Evolutionary conservation across 2,113 vertebrate genomes (phyloP).

Genomic region (Syngnathus floridae): DNA sequence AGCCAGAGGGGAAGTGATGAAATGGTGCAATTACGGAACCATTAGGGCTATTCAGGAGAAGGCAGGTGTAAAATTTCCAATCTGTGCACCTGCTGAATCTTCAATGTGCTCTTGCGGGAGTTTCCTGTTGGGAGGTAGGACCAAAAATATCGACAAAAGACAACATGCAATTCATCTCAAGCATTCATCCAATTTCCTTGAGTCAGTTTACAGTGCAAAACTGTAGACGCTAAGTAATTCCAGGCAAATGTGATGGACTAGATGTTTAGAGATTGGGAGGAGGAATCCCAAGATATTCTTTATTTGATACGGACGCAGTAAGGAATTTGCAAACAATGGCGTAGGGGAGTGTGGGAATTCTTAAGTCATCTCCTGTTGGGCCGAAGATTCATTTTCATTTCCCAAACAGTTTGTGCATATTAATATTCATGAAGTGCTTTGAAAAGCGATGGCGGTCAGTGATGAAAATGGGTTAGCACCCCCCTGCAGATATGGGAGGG

Average conservation of each 20-base stretch:
- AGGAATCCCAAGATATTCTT: slow-evolving; percentile 7
- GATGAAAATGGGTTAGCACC: slow-evolving; percentile 46
- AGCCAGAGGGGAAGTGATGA: slow-evolving; percentile 59
- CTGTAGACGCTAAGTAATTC: slow-evolving; percentile 16
- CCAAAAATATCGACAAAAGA: slow-evolving; percentile 53
- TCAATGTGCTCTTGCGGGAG: slow-evolving; percentile 47
- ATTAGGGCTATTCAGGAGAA: slow-evolving; percentile 68
- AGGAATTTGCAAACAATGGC: slow-evolving; percentile 39
- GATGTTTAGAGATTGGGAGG: not conserved
- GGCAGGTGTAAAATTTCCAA: slow-evolving; percentile 71
- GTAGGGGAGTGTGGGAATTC: slow-evolving; percentile 44
- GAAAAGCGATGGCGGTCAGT: slow-evolving; percentile 55
- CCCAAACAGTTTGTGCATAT: slow-evolving; percentile 66
- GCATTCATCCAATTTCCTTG: slow-evolving; percentile 27
- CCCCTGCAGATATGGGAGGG: slow-evolving; percentile 44
- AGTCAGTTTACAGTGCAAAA: slow-evolving; percentile 8
- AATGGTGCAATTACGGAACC: slow-evolving; percentile 66
- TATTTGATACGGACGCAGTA: slow-evolving; percentile 48
- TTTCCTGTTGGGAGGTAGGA: slow-evolving; percentile 51
- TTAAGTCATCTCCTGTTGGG: slow-evolving; percentile 52
- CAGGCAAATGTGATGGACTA: slow-evolving; percentile 7
- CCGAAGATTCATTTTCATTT: slow-evolving; percentile 66
- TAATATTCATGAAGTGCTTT: slow-evolving; percentile 71
- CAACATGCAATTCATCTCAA: slow-evolving; percentile 53
- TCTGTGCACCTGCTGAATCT: slow-evolving; percentile 65